These are phyloP conservation scores for Alligator sinensis DNA, from an alignment of 2,113 vertebrate species.

Conservation along the genomic window DNA sequence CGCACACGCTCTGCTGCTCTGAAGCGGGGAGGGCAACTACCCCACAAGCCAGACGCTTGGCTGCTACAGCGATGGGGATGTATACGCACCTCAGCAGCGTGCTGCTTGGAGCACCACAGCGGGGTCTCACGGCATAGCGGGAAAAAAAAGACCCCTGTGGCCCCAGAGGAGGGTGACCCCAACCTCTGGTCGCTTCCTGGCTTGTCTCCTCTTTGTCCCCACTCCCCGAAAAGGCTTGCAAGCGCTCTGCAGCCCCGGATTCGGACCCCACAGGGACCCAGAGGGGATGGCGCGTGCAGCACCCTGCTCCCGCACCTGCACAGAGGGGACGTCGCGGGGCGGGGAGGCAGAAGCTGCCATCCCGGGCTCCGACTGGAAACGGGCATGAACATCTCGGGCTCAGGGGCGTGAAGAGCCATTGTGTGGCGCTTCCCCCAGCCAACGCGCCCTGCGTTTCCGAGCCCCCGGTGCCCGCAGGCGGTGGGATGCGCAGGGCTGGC, in stretches of 20 bases:
- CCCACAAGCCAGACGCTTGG: neutral
- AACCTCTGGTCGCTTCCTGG: too few relatives aligned
- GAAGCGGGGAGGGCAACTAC: neutral
- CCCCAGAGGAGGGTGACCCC: too few relatives aligned
- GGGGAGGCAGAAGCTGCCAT: neutral
- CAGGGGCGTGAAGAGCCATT: neutral
- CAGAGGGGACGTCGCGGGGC: neutral
- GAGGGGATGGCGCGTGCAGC: neutral
- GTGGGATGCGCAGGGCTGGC: too few relatives aligned
- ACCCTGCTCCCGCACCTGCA: neutral
- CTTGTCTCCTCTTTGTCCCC: too few relatives aligned
- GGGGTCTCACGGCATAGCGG: neutral
- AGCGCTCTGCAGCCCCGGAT: too few relatives aligned
- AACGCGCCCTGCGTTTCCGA: neutral
- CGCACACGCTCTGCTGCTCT: neutral
- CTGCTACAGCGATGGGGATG: neutral
- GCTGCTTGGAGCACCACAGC: too few relatives aligned
- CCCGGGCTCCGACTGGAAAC: neutral
- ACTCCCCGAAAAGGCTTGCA: too few relatives aligned
- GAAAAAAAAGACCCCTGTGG: neutral
- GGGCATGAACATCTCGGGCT: neutral
- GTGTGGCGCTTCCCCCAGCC: neutral
- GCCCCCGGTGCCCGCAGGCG: neutral
- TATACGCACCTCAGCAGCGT: neutral
- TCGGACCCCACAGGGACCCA: neutral